phyloP scores from a whole-genome alignment of 2,113 vertebrate genomes.

The Hiodon tergisus region DNA sequence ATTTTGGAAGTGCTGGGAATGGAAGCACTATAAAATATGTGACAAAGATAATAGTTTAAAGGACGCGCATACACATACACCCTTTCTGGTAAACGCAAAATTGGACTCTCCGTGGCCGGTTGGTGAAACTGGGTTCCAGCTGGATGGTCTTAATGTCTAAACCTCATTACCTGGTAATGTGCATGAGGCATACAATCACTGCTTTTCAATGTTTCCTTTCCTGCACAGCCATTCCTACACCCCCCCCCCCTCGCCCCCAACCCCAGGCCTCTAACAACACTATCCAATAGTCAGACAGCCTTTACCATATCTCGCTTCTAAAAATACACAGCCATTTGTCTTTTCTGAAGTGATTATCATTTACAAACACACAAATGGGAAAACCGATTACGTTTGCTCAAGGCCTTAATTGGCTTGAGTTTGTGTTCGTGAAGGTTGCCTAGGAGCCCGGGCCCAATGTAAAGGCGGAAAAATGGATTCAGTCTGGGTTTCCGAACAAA shows the following conservation, averaged over 20 bases:
- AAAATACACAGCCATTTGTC: constrained; percentile 21
- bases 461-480: constrained; percentile 13
- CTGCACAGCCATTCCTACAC: background rate
- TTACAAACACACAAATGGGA: constrained; percentile 23
- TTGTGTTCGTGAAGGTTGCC: constrained; percentile 2
- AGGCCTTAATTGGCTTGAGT: constrained; percentile 8
- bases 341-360: constrained; percentile 20
- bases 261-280: background rate
- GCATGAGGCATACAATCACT: background rate
- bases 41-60: too few species aligned
- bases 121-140: background rate
- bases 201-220: background rate
- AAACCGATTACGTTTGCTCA: constrained; percentile 10
- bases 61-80: too few species aligned
- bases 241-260: background rate
- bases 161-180: constrained; percentile 4
- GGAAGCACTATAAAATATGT: too few species aligned
- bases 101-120: background rate
- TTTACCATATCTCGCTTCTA: constrained; percentile 8
- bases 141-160: background rate
- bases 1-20: background rate
- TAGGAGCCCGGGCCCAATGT: background rate
- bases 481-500: background rate
- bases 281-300: background rate
- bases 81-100: too few species aligned